Evolutionary conservation across 2,797 vertebrate species (phyloP), one percentile per base, ranked within the genome.

Genomic region (Phoeniculus purpureus): DNA sequence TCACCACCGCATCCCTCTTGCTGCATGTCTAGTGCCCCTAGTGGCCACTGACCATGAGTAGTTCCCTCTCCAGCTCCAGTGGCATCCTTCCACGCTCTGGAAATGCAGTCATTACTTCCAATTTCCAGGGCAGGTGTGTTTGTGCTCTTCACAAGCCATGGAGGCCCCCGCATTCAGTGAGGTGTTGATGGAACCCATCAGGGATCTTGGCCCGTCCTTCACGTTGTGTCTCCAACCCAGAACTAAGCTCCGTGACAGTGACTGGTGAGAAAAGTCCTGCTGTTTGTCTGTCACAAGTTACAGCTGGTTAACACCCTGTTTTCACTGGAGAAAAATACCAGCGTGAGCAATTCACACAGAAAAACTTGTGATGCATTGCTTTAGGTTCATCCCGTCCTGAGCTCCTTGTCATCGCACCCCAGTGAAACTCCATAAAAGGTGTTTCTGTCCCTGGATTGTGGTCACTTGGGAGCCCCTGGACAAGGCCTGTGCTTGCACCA

Each of bases 331-430:
- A 84, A 22, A 60, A 77, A 5, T 45, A 43, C 37, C 7, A 61
- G 16, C 9, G 15, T 6, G 12, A 43, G 47, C 11, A 15, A 7
- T 31, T 51, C 14, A 11, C 51, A 48, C 3, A 25, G 56, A 22
- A 12, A 87, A 32, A 10, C 19, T 80, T 34, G 58, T 65, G 59
- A 67, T 77, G 10, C 47, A 8, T 14, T 54, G 8, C 45, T 70
- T 73, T 26, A 32, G 14, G 22, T 54, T 45, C 1, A 0, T 19
- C 22, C 10, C 22, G 59, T 32, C 61, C 48, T 66, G 23, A 65
- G 47, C 54, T 27, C 3, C 11, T 43, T 2, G 0, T 5, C 2
- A 31, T 60, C 27, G 32, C 45, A 52, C 3, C 3, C 26, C 40
- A 23, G 19, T 64, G 31, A 29, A 81, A 50, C 74, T 43, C 55